Conservation (phyloP, 2,888 invertebrate genomes). For the Drosophila merina region DNA sequence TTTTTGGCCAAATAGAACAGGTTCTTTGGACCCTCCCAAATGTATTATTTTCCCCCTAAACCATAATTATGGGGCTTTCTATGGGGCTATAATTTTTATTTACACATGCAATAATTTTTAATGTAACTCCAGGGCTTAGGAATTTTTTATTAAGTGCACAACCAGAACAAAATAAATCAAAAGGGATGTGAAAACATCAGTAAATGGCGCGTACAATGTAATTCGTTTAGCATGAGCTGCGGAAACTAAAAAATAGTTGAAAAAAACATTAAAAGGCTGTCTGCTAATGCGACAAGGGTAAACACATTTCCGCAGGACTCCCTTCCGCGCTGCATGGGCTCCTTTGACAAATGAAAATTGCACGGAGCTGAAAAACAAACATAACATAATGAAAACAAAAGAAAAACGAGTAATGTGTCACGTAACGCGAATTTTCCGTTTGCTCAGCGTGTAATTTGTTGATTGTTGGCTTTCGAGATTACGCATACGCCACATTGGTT, state of each 20-base stretch:
- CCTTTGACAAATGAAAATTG: slow-evolving; percentile 45
- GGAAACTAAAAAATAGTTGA: slow-evolving; percentile 6
- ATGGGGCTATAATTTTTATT: not conserved
- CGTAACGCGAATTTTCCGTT: slow-evolving; percentile 32
- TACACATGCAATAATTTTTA: not conserved
- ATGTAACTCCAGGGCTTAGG: not conserved
- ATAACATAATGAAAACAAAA: slow-evolving; percentile 23
- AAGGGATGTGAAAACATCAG: not conserved
- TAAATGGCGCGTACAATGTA: slow-evolving; percentile 27
- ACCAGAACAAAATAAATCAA: slow-evolving; percentile 27
- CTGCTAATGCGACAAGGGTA: slow-evolving; percentile 23
- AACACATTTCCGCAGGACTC: slow-evolving; percentile 24
- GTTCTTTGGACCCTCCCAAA: too few species aligned
- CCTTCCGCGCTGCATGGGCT: not conserved
- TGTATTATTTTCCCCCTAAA: not conserved
- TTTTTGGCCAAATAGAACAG: too few species aligned
- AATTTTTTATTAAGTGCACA: slow-evolving; percentile 7
- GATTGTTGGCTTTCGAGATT: slow-evolving; percentile 28
- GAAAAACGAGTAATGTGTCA: slow-evolving; percentile 25
- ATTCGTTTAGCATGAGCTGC: slow-evolving; percentile 20
- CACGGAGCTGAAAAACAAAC: slow-evolving; percentile 43
- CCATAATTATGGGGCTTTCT: not conserved
- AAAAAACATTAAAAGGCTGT: slow-evolving; percentile 15
- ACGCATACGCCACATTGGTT: slow-evolving; percentile 36
- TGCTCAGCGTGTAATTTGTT: slow-evolving; percentile 29